Conservation (phyloP, 2,113 vertebrate species). For the Tylochromis polylepis region DNA sequence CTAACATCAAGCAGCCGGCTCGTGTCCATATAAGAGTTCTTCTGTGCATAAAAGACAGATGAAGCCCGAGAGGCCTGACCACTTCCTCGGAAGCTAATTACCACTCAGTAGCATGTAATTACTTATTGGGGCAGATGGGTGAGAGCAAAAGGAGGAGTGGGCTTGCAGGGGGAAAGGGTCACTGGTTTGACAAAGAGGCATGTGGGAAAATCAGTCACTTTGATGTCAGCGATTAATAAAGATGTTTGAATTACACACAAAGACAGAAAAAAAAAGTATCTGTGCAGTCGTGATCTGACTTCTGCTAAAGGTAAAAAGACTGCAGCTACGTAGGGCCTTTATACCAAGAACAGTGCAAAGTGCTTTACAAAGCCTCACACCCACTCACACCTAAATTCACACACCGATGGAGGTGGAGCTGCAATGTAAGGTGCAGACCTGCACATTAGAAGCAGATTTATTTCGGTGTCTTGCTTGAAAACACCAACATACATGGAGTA, state of each 20-base stretch:
- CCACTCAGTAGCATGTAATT: constrained; percentile 27
- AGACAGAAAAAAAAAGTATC: background rate
- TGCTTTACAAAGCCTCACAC: constrained; percentile 35
- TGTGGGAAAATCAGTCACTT: background rate
- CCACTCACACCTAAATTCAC: constrained; percentile 50
- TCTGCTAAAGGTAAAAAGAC: background rate
- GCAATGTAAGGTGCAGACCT: constrained; percentile 14
- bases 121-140: constrained; percentile 15
- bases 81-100: constrained; percentile 39
- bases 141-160: background rate
- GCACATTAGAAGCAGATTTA: constrained; percentile 22
- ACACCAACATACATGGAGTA: background rate
- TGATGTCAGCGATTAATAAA: background rate
- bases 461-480: background rate
- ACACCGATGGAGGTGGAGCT: constrained; percentile 17
- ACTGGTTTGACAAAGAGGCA: background rate
- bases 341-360: constrained; percentile 1
- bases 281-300: background rate
- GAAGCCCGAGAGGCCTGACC: constrained; percentile 7
- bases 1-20: constrained; percentile 1
- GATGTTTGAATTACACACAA: background rate
- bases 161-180: constrained; percentile 11
- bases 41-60: background rate
- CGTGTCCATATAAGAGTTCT: background rate
- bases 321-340: background rate